Evolutionary conservation across 2,888 invertebrate species (phyloP), one percentile per base, ranked within the genome.

Genomic region (Monochamus alternatus): DNA sequence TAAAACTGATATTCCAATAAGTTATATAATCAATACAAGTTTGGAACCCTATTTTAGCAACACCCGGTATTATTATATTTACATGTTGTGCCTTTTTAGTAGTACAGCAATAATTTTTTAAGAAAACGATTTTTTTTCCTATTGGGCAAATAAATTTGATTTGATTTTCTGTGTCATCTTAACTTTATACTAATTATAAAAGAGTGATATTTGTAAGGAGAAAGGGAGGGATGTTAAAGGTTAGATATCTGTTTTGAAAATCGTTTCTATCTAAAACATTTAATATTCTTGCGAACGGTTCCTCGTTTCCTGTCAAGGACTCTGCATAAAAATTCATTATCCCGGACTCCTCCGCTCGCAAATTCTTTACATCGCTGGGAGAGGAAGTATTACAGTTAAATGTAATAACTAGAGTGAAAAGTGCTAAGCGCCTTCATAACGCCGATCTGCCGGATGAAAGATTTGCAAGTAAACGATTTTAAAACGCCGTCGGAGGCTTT

Each of bases 381-480:
- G 66, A 22, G 31, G 32, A 32, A 31, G 66, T 66, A 47, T 66
- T 8, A 55, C 31, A 66, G 30, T 66, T 66, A 66, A 66, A 66
- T 66, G 66, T 32, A 68, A 68, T 68, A 58, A 55, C 43, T 55
- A 58, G 44, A 32, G 9, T 30, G 58, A 10, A 59, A 55, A 58
- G 31, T 52, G 64, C 47, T 44, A 44, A 47, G 64, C 31, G 30
- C 31, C 47, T 55, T 64, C 44, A 64, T 64, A 51, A 44, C 47
- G 3, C 9, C 47, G 64, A 64, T 32, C 64, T 10, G 64, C 7
- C 64, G 64, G 64, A 30, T 55, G 55, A 32, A 66, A 67, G 38
- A 59, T 52, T 68, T 43, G 43, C 68, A 59, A 44, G 58, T 68
- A 58, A 68, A 68, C 58, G 55, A 22, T 66, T 66, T 66, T 66